phyloP scores from a whole-genome alignment of 2,113 vertebrate genomes.

The Helogale parvula region DNA sequence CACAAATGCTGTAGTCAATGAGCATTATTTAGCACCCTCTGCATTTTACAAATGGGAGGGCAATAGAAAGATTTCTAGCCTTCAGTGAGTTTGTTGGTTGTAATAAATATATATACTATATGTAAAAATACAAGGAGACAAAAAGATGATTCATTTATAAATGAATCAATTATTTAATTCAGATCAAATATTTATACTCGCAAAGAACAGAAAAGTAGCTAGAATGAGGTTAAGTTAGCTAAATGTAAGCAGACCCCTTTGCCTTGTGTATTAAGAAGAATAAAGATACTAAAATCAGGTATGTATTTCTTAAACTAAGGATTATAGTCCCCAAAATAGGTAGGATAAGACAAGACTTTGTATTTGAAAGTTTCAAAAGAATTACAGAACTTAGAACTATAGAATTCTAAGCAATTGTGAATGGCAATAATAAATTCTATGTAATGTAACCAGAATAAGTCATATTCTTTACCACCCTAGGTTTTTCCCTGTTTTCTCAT shows the following conservation, averaged over 20 bases:
- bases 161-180: slow-evolving; percentile 36
- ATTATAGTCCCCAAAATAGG: neutral
- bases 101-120: neutral
- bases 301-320: neutral
- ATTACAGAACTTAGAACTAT: neutral
- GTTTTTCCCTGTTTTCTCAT: neutral
- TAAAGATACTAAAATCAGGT: neutral
- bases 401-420: slow-evolving; percentile 20
- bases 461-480: neutral
- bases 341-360: neutral
- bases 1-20: slow-evolving; percentile 4
- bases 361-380: slow-evolving; percentile 25
- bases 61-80: neutral
- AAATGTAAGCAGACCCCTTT: neutral
- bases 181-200: neutral
- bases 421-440: slow-evolving; percentile 1
- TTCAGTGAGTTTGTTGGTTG: neutral
- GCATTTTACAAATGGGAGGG: neutral
- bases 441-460: neutral
- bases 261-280: neutral
- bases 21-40: slow-evolving; percentile 9
- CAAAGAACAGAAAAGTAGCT: neutral
- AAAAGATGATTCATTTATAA: neutral
- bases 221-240: neutral
- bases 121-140: neutral